These are phyloP conservation scores for Myiagra hebetior DNA, from an alignment of 2,113 vertebrate genomes.

Conservation along the genomic window DNA sequence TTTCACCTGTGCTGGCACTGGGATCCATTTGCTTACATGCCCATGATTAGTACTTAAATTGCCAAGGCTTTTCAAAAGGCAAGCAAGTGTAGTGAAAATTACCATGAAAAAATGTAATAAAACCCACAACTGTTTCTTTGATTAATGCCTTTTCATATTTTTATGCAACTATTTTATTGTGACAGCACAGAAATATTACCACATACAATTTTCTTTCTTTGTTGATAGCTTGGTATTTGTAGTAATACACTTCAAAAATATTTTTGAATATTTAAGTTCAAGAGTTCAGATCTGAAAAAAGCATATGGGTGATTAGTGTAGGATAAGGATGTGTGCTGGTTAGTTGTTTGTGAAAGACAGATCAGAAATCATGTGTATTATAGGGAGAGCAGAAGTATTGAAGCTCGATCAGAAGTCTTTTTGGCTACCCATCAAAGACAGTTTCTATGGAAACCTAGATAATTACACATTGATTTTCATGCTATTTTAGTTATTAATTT, in stretches of 20 bases:
- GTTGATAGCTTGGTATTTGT: neutral
- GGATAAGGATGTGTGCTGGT: neutral
- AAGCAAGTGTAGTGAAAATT: neutral
- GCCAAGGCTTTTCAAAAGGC: neutral
- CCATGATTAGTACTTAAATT: neutral
- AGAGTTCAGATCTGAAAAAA: neutral
- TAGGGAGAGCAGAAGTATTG: neutral
- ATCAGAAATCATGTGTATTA: neutral
- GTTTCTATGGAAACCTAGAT: constrained; percentile 46
- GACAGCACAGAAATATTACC: neutral
- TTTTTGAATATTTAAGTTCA: neutral
- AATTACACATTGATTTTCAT: constrained; percentile 33
- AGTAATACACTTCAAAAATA: neutral
- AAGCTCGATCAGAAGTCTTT: constrained; percentile 15
- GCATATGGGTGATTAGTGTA: neutral
- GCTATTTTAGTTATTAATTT: constrained; percentile 47
- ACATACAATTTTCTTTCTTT: neutral
- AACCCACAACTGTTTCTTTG: neutral
- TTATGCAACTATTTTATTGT: neutral
- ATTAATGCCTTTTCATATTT: neutral
- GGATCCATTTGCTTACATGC: neutral
- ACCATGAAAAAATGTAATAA: neutral
- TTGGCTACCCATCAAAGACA: neutral
- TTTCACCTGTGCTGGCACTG: neutral
- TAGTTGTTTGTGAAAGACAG: neutral